Base-by-base conservation (phyloP, 2,797 vertebrate species). In the Myotis daubentonii region DNA sequence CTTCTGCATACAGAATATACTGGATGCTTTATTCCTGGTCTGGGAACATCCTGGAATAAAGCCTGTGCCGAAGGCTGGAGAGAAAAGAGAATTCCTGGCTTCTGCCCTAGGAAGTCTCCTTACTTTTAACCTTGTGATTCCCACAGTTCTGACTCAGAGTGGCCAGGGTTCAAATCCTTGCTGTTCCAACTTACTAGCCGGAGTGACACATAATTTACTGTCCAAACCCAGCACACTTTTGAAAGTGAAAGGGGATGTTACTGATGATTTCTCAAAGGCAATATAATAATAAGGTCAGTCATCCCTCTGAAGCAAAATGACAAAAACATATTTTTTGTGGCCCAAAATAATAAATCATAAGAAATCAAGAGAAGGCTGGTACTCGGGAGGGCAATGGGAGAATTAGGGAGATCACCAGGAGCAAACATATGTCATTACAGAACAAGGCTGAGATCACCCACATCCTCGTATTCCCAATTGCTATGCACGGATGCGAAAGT, bases 11-110 rank as follows among this genome's bases (percentile, higher is more conserved):
- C 44, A 65, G 87, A 95, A 76, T 20, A 95, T 60, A 87, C 81
- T 87, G 30, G 89, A 5, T 17, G 76, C 92, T 93, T 96, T 93
- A 89, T 95, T 93, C 74, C 62, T 71, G 55, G 71, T 49, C 87
- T 87, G 36, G 23, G 11, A 94, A 51, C 79, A 85, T 76, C 91
- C 66, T 12, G 62, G 66, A 94, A 89, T 83, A 70, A 65, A 38
- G 81, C 51, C 89, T 71, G 71, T 8, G 60, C 47, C 33, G 47
- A 89, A 68, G 15, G 36, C 55, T 62, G n/a, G 62, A 51, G 60
- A 89, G 75, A 83, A 70, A 93, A 71, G 70, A 84, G 55, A 79
- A 91, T 30, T 66, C 89, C 78, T 93, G 89, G 87, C 87, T 83
- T 47, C 80, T 49, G 36, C 49, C 19, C 84, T 33, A 22, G 53